Base-by-base conservation (phyloP, 2,888 invertebrate genomes). In the Acleris emargana region DNA sequence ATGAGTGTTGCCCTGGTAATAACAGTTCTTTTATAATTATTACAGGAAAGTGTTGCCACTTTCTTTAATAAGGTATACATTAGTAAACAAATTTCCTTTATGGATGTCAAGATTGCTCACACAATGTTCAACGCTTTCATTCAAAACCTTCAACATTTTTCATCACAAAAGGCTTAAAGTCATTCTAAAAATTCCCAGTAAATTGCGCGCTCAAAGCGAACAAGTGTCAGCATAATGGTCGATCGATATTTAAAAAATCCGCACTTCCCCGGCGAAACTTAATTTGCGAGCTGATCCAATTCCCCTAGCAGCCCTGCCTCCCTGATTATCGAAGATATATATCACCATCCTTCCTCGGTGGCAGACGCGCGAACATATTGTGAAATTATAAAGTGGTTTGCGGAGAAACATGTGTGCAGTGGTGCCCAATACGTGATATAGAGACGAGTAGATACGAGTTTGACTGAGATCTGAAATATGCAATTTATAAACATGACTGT, bases 281-380 rank as follows among this genome's bases (percentile, higher is more conserved):
- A 66, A 66, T 66, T 66, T 60, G 60, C 60, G 38, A 18, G 60
- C 60, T 43, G 64, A 66, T 66, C 64, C 64, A 32, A 66, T 66
- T 66, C 64, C 64, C 55, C 16, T 32, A 47, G 28, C 28, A n/a
- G 22, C 57, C 13, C 57, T 11, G 55, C 50, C 60, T 60, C 55
- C 55, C 64, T 66, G 64, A 66, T 66, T 66, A 66, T 60, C 43
- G 59, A 28, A 60, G 64, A 60, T 66, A 55, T 50, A 60, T 66
- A 66, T 60, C 64, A 60, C 64, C 64, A 66, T 66, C 60, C 50
- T 50, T 66, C 60, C 51, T 52, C 51, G 63, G 22, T 45, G 3
- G 55, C 16, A n/a, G 53, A 66, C 60, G 64, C 59, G 59, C 49
- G 25, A 49, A 64, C 59, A 54, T 57, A 66, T 60, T 60, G 64